phyloP scores from a whole-genome alignment of 2,797 vertebrate species.

The Podarcis lilfordi region DNA sequence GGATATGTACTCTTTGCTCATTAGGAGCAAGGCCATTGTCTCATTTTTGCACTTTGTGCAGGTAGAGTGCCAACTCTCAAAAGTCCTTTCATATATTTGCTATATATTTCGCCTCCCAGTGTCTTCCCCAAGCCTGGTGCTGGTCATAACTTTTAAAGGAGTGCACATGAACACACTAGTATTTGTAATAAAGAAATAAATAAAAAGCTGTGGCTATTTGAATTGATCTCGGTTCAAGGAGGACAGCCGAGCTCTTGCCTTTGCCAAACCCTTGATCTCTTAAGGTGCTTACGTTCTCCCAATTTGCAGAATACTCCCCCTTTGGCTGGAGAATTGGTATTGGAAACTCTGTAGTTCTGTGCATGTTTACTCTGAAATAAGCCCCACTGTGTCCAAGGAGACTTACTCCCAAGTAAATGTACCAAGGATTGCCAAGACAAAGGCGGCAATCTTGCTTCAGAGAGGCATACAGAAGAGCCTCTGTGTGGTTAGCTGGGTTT shows the following conservation, averaged over 20 bases:
- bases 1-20: neutral
- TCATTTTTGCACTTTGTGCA: neutral
- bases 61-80: neutral
- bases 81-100: neutral
- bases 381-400: neutral
- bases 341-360: neutral
- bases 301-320: neutral
- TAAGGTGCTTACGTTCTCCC: neutral
- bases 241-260: neutral
- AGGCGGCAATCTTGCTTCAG: neutral
- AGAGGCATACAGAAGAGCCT: neutral
- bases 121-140: neutral
- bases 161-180: no score
- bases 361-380: neutral
- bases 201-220: neutral
- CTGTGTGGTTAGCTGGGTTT: slow-evolving; percentile 2
- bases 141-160: neutral
- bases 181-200: neutral
- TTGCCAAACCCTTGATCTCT: slow-evolving; percentile 10
- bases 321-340: neutral
- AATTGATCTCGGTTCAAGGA: slow-evolving; percentile 11
- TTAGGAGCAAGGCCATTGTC: neutral
- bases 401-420: neutral
- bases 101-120: neutral
- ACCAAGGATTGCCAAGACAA: neutral